These are phyloP conservation scores for Cenopis cana DNA, from an alignment of 2,888 invertebrate genomes.

Conservation along the genomic window DNA sequence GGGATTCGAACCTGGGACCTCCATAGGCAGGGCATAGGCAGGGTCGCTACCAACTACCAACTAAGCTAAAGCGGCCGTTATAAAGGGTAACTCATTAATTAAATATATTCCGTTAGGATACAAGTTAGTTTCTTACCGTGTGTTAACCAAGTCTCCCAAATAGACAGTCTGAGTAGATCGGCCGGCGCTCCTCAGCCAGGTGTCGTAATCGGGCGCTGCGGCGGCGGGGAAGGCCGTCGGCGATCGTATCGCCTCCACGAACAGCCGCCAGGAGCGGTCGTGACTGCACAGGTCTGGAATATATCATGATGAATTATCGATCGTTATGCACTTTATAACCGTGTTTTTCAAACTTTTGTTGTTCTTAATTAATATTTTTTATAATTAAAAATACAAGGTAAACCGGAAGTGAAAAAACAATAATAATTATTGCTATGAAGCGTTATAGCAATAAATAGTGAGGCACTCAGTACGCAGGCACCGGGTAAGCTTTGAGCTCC, in stretches of 20 bases:
- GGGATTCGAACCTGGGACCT: too few species aligned
- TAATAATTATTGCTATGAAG: too few species aligned
- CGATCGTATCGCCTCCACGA: conserved; percentile 78
- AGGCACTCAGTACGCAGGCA: not conserved
- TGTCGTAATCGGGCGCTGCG: conserved; percentile 69
- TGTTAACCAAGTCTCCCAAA: conserved; percentile 72
- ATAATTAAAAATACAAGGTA: too few species aligned
- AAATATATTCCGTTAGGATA: too few species aligned
- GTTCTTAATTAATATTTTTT: too few species aligned
- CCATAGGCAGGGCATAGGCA: too few species aligned
- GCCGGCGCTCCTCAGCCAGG: conserved; percentile 70
- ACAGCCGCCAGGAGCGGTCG: conserved; percentile 85
- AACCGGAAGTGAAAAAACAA: too few species aligned
- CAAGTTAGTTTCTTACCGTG: conserved; percentile 58
- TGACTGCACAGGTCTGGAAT: conserved; percentile 84
- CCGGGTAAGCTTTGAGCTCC: not conserved
- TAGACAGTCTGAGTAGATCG: conserved; percentile 56
- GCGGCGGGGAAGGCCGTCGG: conserved; percentile 78
- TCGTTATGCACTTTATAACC: too few species aligned
- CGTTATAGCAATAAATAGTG: not conserved
- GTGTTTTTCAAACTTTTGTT: too few species aligned
- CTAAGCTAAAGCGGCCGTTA: too few species aligned
- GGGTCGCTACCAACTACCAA: too few species aligned
- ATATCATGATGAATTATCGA: conserved; percentile 6
- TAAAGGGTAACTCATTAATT: too few species aligned